A percentile compares a stretch with the other conserved stretches of the same genome.
Evolutionary conservation across 2,113 vertebrate genomes (phyloP).

Genomic region (Bos javanicus): DNA sequence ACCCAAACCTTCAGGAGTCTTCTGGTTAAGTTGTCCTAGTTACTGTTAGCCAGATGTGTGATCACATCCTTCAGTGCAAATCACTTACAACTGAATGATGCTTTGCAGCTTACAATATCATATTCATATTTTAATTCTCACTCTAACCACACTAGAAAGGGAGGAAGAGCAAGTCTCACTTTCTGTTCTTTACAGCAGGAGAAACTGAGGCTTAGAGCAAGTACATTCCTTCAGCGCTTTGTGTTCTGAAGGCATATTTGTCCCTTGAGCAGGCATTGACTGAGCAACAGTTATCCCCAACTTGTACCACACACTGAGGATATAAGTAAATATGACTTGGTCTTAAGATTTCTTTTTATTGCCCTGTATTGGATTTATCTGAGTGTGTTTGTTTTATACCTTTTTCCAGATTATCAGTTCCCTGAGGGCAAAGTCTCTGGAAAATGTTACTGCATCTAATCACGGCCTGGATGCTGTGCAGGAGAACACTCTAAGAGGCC

Average conservation of each 20-base stretch:
- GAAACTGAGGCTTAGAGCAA: background rate
- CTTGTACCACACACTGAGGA: background rate
- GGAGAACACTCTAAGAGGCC: background rate
- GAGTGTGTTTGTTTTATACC: constrained; percentile 51
- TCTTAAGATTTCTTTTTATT: constrained; percentile 33
- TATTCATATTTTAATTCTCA: background rate
- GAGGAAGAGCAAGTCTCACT: background rate
- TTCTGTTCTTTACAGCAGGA: background rate
- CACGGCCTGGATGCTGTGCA: background rate
- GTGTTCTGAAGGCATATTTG: background rate
- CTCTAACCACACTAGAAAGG: background rate
- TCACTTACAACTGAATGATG: background rate
- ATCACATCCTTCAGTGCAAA: background rate
- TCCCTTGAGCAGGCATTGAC: background rate
- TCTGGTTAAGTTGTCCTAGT: background rate
- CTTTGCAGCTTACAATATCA: background rate
- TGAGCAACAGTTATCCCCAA: background rate
- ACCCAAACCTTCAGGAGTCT: background rate
- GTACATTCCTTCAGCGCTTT: background rate
- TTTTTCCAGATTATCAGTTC: constrained; percentile 54
- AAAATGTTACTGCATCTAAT: constrained; percentile 53
- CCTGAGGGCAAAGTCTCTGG: constrained; percentile 53
- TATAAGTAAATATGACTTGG: background rate
- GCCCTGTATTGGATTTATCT: constrained; percentile 31
- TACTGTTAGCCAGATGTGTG: background rate